phyloP scores from a whole-genome alignment of 2,888 invertebrate genomes.

The Tanytarsus gracilentus region DNA sequence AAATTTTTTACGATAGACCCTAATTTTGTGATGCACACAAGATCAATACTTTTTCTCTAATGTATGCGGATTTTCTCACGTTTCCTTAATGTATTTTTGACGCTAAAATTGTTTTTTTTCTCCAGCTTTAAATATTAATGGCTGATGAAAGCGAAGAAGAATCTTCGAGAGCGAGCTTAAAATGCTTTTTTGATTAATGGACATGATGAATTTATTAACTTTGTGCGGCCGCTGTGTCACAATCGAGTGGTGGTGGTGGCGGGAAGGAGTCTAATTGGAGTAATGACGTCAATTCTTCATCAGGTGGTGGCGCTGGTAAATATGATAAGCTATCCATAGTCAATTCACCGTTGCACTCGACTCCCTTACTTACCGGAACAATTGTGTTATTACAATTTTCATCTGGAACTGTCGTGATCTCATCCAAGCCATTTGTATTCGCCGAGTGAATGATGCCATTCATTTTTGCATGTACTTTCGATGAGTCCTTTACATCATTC shows the following conservation, averaged over 20 bases:
- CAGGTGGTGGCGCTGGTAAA: slow-evolving; percentile 17
- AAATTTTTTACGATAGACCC: too few relatives aligned
- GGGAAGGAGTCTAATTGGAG: slow-evolving; percentile 19
- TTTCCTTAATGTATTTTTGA: too few relatives aligned
- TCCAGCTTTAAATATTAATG: not conserved
- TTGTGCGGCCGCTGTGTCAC: not conserved
- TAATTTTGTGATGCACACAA: too few relatives aligned
- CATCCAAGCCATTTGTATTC: slow-evolving; percentile 14
- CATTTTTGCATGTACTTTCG: slow-evolving; percentile 13
- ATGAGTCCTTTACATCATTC: not conserved
- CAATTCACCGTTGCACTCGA: slow-evolving; percentile 19
- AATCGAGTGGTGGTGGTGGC: slow-evolving; percentile 4
- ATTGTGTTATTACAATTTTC: slow-evolving; percentile 13
- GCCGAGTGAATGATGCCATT: slow-evolving; percentile 17
- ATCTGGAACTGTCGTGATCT: slow-evolving; percentile 11
- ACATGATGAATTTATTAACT: slow-evolving; percentile 27
- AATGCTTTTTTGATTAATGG: not conserved
- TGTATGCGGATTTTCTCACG: too few relatives aligned
- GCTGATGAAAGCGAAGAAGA: not conserved
- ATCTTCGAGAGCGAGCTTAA: not conserved
- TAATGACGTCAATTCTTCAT: slow-evolving; percentile 5
- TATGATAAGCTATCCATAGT: slow-evolving; percentile 21
- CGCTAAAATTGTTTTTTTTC: too few relatives aligned
- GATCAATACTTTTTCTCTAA: too few relatives aligned
- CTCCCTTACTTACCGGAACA: not conserved